A percentile compares a stretch with the other conserved stretches of the same genome.
Evolutionary conservation across 1,140 invertebrate genomes (phyloP).

Genomic region (Heliconius hermathena): DNA sequence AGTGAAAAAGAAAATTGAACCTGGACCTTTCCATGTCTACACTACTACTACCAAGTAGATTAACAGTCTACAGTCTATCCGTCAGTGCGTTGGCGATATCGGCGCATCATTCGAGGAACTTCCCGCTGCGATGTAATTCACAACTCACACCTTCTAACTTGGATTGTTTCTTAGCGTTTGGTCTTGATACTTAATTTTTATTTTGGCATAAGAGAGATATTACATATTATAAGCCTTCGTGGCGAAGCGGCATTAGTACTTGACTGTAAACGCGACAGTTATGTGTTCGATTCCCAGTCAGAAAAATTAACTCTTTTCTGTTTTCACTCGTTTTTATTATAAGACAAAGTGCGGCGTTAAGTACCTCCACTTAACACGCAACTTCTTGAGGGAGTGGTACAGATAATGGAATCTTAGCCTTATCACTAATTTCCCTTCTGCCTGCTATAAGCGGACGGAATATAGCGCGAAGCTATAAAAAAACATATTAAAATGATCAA

Average conservation of each 20-base stretch:
- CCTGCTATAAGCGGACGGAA: background rate
- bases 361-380: background rate
- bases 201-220: background rate
- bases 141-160: constrained; percentile 55
- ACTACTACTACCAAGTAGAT: background rate
- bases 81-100: constrained; percentile 33
- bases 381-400: background rate
- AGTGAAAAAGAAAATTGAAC: background rate
- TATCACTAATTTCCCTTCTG: background rate
- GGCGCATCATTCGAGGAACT: constrained; percentile 51
- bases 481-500: background rate
- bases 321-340: background rate
- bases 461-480: background rate
- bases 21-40: background rate
- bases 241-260: background rate
- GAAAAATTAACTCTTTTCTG: background rate
- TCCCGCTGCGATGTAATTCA: constrained; percentile 61
- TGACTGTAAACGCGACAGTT: background rate
- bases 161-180: background rate
- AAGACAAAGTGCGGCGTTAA: background rate
- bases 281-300: background rate
- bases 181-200: background rate
- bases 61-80: background rate
- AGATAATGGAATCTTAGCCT: background rate
- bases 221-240: too few relatives aligned